A percentile compares a stretch with the other conserved stretches of the same genome.
These are phyloP conservation scores for Bombus ignitus DNA, from an alignment of 1,140 invertebrate genomes.

Conservation along the genomic window DNA sequence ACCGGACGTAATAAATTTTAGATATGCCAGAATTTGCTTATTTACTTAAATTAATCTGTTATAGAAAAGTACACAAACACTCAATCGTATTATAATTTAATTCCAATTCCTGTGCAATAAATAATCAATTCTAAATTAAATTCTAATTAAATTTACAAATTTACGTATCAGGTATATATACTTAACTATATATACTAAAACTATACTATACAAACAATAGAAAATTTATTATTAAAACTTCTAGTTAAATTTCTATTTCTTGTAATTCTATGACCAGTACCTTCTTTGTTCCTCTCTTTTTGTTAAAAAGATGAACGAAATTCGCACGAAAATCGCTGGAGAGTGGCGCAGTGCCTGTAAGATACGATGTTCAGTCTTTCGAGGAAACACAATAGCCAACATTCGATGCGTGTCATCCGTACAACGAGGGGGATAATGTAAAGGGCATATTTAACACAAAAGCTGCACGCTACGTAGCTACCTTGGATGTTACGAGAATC, in stretches of 20 bases:
- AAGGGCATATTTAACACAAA: conserved; percentile 7
- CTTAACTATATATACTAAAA: neutral
- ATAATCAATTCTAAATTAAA: neutral
- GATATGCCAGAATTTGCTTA: no score
- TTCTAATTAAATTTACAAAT: neutral
- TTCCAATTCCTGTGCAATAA: neutral
- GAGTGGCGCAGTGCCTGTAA: neutral
- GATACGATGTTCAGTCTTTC: neutral
- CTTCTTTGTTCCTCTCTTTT: neutral
- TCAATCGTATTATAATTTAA: no score
- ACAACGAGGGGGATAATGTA: conserved; percentile 10
- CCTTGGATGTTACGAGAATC: neutral
- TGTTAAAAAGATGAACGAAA: neutral
- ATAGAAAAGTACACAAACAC: no score
- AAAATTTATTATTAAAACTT: no score
- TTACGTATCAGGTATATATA: neutral
- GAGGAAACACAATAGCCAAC: neutral
- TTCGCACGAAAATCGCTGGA: neutral
- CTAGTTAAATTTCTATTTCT: neutral
- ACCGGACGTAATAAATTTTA: no score
- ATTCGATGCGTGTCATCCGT: neutral
- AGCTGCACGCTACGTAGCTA: neutral
- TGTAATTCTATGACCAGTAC: rapidly evolving
- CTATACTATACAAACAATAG: no score
- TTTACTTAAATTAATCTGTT: no score